A percentile compares a stretch with the other conserved stretches of the same genome.
Conservation (phyloP, 1,140 invertebrate species). For the Cryptotermes secundus region DNA sequence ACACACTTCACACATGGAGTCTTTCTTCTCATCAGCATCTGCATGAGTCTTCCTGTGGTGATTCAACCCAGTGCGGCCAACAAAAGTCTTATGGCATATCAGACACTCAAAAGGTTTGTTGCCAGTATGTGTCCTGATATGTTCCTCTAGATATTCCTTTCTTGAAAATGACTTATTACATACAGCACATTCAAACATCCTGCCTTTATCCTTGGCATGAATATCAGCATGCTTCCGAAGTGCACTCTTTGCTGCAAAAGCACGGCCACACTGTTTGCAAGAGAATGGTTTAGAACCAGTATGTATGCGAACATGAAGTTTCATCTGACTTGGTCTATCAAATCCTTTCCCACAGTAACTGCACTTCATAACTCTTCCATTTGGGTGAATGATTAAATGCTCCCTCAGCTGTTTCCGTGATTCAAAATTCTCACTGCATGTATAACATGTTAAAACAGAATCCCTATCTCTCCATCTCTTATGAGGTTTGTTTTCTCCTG, state of each 20-base stretch:
- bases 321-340: slow-evolving; percentile 29
- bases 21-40: not conserved
- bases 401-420: slow-evolving; percentile 20
- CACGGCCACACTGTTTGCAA: slow-evolving; percentile 32
- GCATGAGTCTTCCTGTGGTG: slow-evolving; percentile 35
- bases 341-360: slow-evolving; percentile 33
- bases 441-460: slow-evolving; percentile 8
- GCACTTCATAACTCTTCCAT: slow-evolving; percentile 32
- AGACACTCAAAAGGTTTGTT: slow-evolving; percentile 60
- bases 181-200: slow-evolving; percentile 30
- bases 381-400: slow-evolving; percentile 31
- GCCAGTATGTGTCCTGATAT: slow-evolving; percentile 63
- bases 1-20: slow-evolving; percentile 38
- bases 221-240: slow-evolving; percentile 32
- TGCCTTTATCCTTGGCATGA: slow-evolving; percentile 22
- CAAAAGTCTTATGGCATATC: slow-evolving; percentile 35
- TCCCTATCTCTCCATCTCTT: slow-evolving; percentile 21
- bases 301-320: slow-evolving; percentile 32
- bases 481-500: not conserved
- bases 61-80: slow-evolving; percentile 36
- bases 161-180: slow-evolving; percentile 32
- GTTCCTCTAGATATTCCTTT: slow-evolving; percentile 56
- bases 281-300: slow-evolving; percentile 31
- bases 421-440: slow-evolving; percentile 30
- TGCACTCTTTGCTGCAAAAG: slow-evolving; percentile 30